Conservation (phyloP, 2,888 invertebrate genomes). For the Andrena hattorfiana region DNA sequence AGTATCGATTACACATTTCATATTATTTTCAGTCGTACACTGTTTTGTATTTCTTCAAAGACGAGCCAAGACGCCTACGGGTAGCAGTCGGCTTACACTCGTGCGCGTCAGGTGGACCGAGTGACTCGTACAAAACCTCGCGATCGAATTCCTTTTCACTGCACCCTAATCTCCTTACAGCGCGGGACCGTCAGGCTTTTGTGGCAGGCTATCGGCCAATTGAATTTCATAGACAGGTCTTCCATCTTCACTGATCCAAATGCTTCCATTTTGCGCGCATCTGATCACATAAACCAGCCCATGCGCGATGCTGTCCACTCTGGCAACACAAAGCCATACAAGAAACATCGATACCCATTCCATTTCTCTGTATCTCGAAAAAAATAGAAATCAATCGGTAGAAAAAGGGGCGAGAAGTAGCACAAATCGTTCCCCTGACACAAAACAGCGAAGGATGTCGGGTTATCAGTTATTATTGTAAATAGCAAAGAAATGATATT, state of each 20-base stretch:
- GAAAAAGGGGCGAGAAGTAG: not conserved
- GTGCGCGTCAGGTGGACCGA: no score
- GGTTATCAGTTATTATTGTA: not conserved
- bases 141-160: not conserved
- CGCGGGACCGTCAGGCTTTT: conserved; percentile 46
- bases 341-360: not conserved
- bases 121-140: no score
- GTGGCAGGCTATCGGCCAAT: conserved; percentile 76
- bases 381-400: not conserved
- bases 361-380: not conserved
- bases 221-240: conserved; percentile 81
- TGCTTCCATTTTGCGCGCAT: conserved; percentile 81
- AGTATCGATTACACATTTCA: no score
- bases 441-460: no score
- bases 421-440: no score
- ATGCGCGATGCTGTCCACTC: conserved; percentile 79
- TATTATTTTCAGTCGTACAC: no score
- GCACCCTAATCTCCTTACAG: not conserved
- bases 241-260: conserved; percentile 82
- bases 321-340: conserved; percentile 43
- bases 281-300: conserved; percentile 80
- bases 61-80: no score
- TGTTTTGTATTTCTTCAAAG: no score
- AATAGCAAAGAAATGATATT: not conserved
- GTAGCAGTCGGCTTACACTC: no score